phyloP scores from a whole-genome alignment of 1,140 invertebrate genomes.

The Brachionus asplanchnoidis region DNA sequence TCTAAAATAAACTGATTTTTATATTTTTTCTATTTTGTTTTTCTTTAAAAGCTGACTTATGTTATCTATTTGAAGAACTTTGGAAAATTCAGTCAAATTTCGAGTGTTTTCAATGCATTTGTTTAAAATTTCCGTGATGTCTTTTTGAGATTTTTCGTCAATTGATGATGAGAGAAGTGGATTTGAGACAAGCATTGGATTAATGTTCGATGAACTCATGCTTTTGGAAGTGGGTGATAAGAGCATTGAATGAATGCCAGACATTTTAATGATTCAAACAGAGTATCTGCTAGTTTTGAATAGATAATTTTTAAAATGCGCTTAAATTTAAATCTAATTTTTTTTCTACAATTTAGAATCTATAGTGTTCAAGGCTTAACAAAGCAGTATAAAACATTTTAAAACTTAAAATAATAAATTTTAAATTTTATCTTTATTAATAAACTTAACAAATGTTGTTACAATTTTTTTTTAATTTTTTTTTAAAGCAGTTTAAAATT shows the following conservation, averaged over 20 bases:
- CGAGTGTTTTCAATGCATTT: slow-evolving; percentile 10
- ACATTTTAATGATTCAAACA: not conserved
- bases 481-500: not conserved
- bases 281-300: not conserved
- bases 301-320: not conserved
- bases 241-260: not conserved
- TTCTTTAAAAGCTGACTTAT: slow-evolving; percentile 2
- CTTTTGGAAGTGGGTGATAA: not conserved
- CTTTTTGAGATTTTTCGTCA: slow-evolving; percentile 30
- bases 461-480: not conserved
- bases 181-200: not conserved
- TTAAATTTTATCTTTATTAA: not conserved
- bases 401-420: not conserved
- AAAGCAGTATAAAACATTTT: not conserved
- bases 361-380: not conserved
- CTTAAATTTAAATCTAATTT: not conserved
- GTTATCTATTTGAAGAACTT: slow-evolving; percentile 38
- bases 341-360: not conserved
- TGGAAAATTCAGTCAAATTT: slow-evolving; percentile 36
- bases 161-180: not conserved
- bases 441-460: not conserved
- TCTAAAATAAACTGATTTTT: slow-evolving; percentile 43
- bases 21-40: not conserved
- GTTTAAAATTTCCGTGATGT: slow-evolving; percentile 34
- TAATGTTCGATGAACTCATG: slow-evolving; percentile 6